These are phyloP conservation scores for Papilio machaon DNA, from an alignment of 1,140 invertebrate species.

Conservation along the genomic window DNA sequence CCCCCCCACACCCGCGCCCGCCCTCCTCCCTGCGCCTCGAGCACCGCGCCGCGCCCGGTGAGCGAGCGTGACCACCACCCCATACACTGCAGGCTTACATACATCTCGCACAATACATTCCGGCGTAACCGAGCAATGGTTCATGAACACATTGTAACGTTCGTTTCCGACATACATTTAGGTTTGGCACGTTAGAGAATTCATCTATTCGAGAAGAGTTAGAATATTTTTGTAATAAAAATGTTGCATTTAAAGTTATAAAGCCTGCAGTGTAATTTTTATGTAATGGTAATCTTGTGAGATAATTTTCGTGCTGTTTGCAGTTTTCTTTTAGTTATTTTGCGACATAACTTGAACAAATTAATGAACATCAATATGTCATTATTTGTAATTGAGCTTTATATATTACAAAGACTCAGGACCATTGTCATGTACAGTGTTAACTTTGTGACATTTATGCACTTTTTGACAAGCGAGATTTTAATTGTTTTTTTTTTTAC, in stretches of 20 bases:
- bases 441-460: slow-evolving; percentile 67
- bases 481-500: slow-evolving; percentile 59
- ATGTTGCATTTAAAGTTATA: slow-evolving; percentile 63
- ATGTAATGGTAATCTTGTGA: slow-evolving; percentile 65
- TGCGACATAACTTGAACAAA: slow-evolving; percentile 56
- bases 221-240: not conserved
- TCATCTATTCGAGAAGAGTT: not conserved
- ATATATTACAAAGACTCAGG: slow-evolving; percentile 77
- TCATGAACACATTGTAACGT: not conserved
- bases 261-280: slow-evolving; percentile 75
- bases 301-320: slow-evolving; percentile 73
- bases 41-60: slow-evolving; percentile 85
- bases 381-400: slow-evolving; percentile 75
- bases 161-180: not conserved
- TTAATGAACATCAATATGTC: slow-evolving; percentile 47
- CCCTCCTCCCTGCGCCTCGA: slow-evolving; percentile 82
- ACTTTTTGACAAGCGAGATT: slow-evolving; percentile 57
- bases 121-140: slow-evolving; percentile 40
- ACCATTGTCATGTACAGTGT: slow-evolving; percentile 71
- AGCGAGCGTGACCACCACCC: slow-evolving; percentile 81
- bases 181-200: not conserved
- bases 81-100: slow-evolving; percentile 72
- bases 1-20: slow-evolving; percentile 79
- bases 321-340: slow-evolving; percentile 65
- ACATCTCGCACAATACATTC: slow-evolving; percentile 63